Percentiles rank a stretch among this genome's conserved stretches.
phyloP scores from a whole-genome alignment of 1,140 invertebrate genomes.

The Drosophila melanica region DNA sequence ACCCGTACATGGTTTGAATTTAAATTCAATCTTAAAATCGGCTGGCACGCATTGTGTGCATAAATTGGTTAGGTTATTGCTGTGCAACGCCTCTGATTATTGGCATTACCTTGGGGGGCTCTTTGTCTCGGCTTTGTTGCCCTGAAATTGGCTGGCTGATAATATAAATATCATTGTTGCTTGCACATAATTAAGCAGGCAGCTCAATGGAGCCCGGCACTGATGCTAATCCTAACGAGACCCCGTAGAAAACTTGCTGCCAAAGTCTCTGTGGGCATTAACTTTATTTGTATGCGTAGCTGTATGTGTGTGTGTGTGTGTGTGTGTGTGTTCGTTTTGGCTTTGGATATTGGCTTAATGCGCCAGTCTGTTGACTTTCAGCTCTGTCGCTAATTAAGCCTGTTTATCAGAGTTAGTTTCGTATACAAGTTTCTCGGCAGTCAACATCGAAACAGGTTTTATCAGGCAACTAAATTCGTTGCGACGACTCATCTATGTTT shows the following conservation, averaged over 20 bases:
- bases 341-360: slow-evolving; percentile 62
- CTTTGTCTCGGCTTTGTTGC: slow-evolving; percentile 54
- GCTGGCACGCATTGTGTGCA: slow-evolving; percentile 43
- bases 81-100: background rate
- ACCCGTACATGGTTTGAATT: slow-evolving; percentile 22
- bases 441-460: slow-evolving; percentile 13
- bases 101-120: slow-evolving; percentile 33
- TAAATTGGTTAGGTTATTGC: slow-evolving; percentile 49
- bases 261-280: slow-evolving; percentile 49
- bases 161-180: slow-evolving; percentile 82
- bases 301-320: slow-evolving; percentile 19
- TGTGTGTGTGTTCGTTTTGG: too few relatives aligned
- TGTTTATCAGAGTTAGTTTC: slow-evolving; percentile 80
- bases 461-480: slow-evolving; percentile 5
- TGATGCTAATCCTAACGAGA: slow-evolving; percentile 53
- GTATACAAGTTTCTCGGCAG: slow-evolving; percentile 59
- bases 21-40: background rate
- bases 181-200: slow-evolving; percentile 77
- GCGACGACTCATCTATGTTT: slow-evolving; percentile 13
- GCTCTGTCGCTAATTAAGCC: slow-evolving; percentile 79
- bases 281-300: slow-evolving; percentile 47
- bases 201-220: slow-evolving; percentile 30
- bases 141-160: slow-evolving; percentile 67
- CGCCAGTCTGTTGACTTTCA: slow-evolving; percentile 77
- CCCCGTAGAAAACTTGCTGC: slow-evolving; percentile 47